Percentiles rank a stretch among this genome's conserved stretches.
Conservation (phyloP, 2,888 invertebrate genomes). For the Acleris literana region DNA sequence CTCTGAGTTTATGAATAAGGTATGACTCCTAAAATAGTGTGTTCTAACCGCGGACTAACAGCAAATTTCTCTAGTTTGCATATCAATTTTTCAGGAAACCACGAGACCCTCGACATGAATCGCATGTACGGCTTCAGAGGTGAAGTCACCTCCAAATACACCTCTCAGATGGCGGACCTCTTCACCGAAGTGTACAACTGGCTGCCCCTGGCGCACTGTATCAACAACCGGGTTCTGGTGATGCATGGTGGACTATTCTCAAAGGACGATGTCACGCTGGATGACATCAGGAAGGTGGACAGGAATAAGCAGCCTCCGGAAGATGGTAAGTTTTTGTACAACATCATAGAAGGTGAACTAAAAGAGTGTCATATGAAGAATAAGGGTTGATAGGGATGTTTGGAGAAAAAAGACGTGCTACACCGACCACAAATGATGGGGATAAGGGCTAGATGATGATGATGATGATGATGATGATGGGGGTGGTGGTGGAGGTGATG, state of each 20-base stretch:
- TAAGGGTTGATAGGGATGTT: too few relatives aligned
- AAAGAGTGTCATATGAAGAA: too few relatives aligned
- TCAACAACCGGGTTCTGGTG: conserved; percentile 91
- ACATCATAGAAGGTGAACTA: too few relatives aligned
- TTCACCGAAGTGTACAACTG: conserved; percentile 99
- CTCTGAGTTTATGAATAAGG: too few relatives aligned
- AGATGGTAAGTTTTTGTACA: conserved; percentile 84
- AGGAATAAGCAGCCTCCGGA: conserved; percentile 98
- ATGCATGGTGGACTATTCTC: conserved; percentile 99
- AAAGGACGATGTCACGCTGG: conserved; percentile 95
- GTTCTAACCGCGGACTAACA: too few relatives aligned
- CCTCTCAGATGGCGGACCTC: conserved; percentile 96
- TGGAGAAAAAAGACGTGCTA: too few relatives aligned
- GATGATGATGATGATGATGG: too few relatives aligned
- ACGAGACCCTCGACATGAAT: conserved; percentile 99
- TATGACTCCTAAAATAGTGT: too few relatives aligned
- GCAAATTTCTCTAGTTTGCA: too few relatives aligned
- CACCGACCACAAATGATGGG: too few relatives aligned
- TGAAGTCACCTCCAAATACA: conserved; percentile 98
- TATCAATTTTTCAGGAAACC: conserved; percentile 89
- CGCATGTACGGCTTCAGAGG: conserved; percentile 99
- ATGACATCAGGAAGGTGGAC: conserved; percentile 94
- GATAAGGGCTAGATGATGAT: too few relatives aligned
- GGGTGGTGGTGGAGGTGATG: too few relatives aligned
- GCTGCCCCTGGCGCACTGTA: conserved; percentile 97